Percentiles rank a stretch among this genome's conserved stretches.
Evolutionary conservation across 1,140 invertebrate species (phyloP).

Genomic region (Carcinoscorpius rotundicauda): DNA sequence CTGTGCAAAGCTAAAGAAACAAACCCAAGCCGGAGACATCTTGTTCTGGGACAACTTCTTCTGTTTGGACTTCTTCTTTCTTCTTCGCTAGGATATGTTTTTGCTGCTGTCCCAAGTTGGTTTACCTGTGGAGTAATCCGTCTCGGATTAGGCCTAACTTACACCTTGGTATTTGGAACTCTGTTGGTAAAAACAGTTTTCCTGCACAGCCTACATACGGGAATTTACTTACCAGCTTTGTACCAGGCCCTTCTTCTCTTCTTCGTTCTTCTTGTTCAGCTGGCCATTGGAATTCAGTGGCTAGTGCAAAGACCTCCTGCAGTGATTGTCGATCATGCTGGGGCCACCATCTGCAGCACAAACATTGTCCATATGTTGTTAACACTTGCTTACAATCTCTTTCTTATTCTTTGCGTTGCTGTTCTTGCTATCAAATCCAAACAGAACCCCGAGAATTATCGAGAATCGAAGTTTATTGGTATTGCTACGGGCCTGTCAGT

Average conservation of each 20-base stretch:
- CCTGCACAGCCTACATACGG: conserved; percentile 75
- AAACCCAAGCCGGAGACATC: conserved; percentile 66
- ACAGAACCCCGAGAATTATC: conserved; percentile 81
- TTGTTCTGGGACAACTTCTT: conserved; percentile 82
- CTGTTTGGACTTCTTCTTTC: conserved; percentile 72
- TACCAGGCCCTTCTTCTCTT: conserved; percentile 78
- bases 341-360: conserved; percentile 17
- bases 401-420: conserved; percentile 69
- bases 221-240: conserved; percentile 81
- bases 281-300: conserved; percentile 52
- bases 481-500: conserved; percentile 66
- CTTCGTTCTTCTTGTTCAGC: conserved; percentile 57
- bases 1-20: conserved; percentile 71
- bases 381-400: conserved; percentile 63
- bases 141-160: conserved; percentile 71
- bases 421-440: conserved; percentile 57
- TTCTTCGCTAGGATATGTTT: conserved; percentile 62
- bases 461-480: conserved; percentile 79
- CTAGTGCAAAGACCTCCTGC: neutral
- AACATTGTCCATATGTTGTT: conserved; percentile 48
- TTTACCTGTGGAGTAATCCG: conserved; percentile 69
- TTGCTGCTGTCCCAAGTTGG: conserved; percentile 52
- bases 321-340: too few relatives aligned
- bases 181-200: conserved; percentile 89
- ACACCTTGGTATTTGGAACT: conserved; percentile 81